A percentile compares a stretch with the other conserved stretches of the same genome.
Evolutionary conservation across 1,140 invertebrate species (phyloP).

Genomic region (Myzus persicae): DNA sequence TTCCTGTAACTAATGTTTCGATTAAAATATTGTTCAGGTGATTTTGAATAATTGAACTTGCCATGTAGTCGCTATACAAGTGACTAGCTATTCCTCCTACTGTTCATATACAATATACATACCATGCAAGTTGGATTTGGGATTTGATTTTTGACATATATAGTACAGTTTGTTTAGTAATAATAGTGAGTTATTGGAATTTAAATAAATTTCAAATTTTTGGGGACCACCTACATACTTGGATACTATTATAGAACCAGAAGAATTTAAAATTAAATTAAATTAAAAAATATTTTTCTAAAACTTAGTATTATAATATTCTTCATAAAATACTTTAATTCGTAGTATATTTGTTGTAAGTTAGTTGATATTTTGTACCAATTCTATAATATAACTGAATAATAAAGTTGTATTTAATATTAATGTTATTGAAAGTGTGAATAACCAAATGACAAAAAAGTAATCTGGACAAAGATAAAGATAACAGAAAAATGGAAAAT

Average conservation of each 20-base stretch:
- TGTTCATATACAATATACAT: background rate
- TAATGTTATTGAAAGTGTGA: background rate
- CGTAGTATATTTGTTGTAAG: background rate
- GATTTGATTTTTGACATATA: background rate
- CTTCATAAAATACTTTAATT: background rate
- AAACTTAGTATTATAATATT: background rate
- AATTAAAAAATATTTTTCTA: background rate
- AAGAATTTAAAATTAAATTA: too few relatives aligned
- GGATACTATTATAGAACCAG: background rate
- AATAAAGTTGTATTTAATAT: background rate
- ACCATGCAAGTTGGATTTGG: background rate
- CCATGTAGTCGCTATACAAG: background rate
- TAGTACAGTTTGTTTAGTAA: background rate
- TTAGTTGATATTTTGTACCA: background rate
- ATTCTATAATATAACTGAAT: background rate
- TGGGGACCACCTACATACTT: background rate
- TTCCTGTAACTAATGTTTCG: background rate
- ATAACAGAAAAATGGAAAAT: too few relatives aligned
- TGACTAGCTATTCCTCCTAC: background rate
- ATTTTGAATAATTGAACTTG: background rate
- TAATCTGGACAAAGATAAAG: too few relatives aligned
- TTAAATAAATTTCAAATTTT: background rate
- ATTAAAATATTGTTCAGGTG: background rate
- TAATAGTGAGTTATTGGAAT: background rate
- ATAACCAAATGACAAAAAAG: too few relatives aligned